Evolutionary conservation across 2,113 vertebrate genomes (phyloP).

Genomic region (Monopterus albus): DNA sequence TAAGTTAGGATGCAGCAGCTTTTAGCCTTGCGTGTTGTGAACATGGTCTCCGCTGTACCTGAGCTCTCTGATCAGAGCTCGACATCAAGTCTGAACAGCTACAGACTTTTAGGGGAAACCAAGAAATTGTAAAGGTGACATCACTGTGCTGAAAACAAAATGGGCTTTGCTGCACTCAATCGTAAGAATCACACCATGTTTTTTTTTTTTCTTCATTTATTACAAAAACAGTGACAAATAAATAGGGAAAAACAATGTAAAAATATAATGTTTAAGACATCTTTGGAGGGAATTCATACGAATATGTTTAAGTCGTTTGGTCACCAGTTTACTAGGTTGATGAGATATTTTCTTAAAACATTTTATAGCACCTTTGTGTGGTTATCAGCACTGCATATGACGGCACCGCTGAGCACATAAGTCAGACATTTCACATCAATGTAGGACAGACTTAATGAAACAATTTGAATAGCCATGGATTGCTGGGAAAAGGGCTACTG

Average conservation of each 20-base stretch:
- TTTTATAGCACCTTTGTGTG: constrained; percentile 69
- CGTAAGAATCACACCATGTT: too few species aligned
- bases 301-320: constrained; percentile 61
- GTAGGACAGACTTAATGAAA: constrained; percentile 41
- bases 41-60: too few species aligned
- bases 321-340: constrained; percentile 62
- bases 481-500: constrained; percentile 55
- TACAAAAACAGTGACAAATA: constrained; percentile 76
- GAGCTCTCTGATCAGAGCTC: too few species aligned
- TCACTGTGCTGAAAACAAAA: background rate
- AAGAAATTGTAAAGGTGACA: background rate
- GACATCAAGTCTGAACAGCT: too few species aligned
- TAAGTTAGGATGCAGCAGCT: too few species aligned
- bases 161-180: background rate
- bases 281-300: constrained; percentile 35
- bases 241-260: constrained; percentile 83
- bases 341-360: constrained; percentile 57
- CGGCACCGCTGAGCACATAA: constrained; percentile 13
- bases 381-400: background rate
- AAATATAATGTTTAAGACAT: constrained; percentile 77
- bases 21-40: too few species aligned
- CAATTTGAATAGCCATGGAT: constrained; percentile 32
- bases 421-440: constrained; percentile 53
- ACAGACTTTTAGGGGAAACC: background rate
- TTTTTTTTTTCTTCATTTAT: constrained; percentile 67